Conservation (phyloP, 2,113 vertebrate species). For the Etia nguti region DNA sequence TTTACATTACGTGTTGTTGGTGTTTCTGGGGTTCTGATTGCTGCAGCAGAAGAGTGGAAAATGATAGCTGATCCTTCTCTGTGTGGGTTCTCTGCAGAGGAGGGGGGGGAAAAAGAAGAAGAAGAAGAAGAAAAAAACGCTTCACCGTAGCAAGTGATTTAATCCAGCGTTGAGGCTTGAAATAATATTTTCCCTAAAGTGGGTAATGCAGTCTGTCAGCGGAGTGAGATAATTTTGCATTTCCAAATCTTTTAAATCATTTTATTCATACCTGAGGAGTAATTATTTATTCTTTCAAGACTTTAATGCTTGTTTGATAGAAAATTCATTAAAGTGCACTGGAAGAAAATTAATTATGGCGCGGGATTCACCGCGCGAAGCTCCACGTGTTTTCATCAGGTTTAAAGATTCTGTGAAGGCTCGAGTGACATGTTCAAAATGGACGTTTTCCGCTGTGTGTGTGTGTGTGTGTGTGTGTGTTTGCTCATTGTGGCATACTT, state of each 20-base stretch:
- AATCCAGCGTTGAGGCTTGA: slow-evolving; percentile 42
- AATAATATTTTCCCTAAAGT: slow-evolving; percentile 55
- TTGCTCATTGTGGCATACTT: slow-evolving; percentile 24
- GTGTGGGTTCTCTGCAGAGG: slow-evolving; percentile 7
- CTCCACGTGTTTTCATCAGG: neutral
- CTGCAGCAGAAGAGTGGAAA: slow-evolving; percentile 44
- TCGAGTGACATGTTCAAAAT: slow-evolving; percentile 16
- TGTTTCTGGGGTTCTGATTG: slow-evolving; percentile 36
- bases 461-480: neutral
- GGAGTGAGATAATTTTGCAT: slow-evolving; percentile 33
- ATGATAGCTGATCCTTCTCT: slow-evolving; percentile 16
- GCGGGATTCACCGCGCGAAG: neutral
- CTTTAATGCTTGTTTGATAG: neutral
- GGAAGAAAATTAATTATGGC: neutral
- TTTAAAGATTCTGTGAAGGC: neutral
- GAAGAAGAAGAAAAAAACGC: neutral
- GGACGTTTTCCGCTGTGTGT: neutral
- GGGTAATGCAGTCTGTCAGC: slow-evolving; percentile 31
- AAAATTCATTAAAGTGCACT: neutral
- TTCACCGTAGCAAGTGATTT: slow-evolving; percentile 34
- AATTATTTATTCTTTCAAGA: neutral
- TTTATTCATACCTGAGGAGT: neutral
- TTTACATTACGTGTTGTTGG: slow-evolving; percentile 29
- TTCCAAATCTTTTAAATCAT: slow-evolving; percentile 16
- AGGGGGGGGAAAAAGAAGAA: neutral